Percentiles rank a stretch among this genome's conserved stretches.
phyloP scores from a whole-genome alignment of 2,797 vertebrate species.

The Ptychadena robeensis region DNA sequence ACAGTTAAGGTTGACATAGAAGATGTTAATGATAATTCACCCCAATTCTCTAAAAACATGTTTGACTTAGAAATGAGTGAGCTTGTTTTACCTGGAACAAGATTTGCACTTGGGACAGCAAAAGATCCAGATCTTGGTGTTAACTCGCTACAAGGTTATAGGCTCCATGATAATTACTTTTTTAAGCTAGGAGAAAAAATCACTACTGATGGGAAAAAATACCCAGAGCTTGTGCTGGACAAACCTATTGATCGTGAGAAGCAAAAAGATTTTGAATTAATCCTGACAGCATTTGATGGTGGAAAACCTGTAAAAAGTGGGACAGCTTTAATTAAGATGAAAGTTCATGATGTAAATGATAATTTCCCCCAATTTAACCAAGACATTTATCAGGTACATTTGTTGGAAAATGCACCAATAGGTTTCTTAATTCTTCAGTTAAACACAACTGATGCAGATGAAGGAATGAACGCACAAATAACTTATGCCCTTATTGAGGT shows the following conservation, averaged over 20 bases:
- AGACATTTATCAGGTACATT: constrained; percentile 79
- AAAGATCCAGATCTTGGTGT: constrained; percentile 91
- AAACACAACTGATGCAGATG: constrained; percentile 85
- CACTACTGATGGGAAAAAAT: constrained; percentile 85
- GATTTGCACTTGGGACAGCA: constrained; percentile 90
- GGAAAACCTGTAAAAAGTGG: constrained; percentile 88
- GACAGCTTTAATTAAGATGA: constrained; percentile 83
- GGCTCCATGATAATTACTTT: constrained; percentile 82
- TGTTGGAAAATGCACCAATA: constrained; percentile 83
- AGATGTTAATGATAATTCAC: constrained; percentile 94
- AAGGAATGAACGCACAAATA: constrained; percentile 75
- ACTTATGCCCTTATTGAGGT: constrained; percentile 63
- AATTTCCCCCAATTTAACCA: constrained; percentile 88
- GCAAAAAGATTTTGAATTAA: constrained; percentile 83
- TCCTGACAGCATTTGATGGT: constrained; percentile 89
- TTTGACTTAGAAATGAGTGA: constrained; percentile 88
- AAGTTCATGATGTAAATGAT: constrained; percentile 90
- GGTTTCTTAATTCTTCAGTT: constrained; percentile 85
- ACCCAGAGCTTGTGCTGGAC: constrained; percentile 90
- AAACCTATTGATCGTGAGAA: constrained; percentile 87
- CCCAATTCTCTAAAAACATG: constrained; percentile 83
- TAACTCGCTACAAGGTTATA: constrained; percentile 89
- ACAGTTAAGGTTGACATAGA: constrained; percentile 75
- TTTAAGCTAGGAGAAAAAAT: constrained; percentile 66
- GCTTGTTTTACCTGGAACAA: constrained; percentile 82